Base-by-base conservation (phyloP, 2,888 invertebrate genomes). In the Dryococelus australis region DNA sequence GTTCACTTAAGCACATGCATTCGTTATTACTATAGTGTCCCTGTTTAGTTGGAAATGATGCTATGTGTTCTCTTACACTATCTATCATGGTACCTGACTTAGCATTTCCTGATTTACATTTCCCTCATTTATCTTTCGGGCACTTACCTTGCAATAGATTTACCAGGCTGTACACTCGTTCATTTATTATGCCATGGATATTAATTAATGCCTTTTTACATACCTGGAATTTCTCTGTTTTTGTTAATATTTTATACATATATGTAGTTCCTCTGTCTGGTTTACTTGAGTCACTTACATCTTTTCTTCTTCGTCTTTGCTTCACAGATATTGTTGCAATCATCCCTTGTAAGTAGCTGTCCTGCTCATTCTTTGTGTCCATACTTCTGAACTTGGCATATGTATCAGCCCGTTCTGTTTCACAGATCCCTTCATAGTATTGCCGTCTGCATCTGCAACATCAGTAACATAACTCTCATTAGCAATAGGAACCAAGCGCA, bases 251-350 rank as follows among this genome's bases (percentile, higher is more conserved):
- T 26, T 83, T 6, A 26, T 26, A 83, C 20, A 9, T 43, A 27
- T 83, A 27, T 83, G 43, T 12, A 26, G 5, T 35, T 43, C 26
- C 43, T 26, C 27, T 83, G n/a, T 83, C 43, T 26, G 83, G 26
- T 83, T n/a, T 83, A 26, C 12, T 83, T 2, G 26, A 83, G 3
- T 83, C 83, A 0, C 83, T 26, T 83, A 26, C 27, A 83, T 3
- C 83, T 83, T 83, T 83, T 0, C 12, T 83, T 12, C 83, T 83
- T 2, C 83, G 83, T 20, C 27, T 83, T 83, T 83, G 83, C 8
- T 83, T 0, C 27, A 83, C 83, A 80, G 83, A 27, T 27, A 43
- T 83, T 83, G n/a, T 26, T 83, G 27, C 28, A 83, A 83, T 83
- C 27, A 26, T 83, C 27, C 27, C 83, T 83, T 83, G n/a, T n/a